Evolutionary conservation across 1,140 invertebrate species (phyloP), one percentile per base, ranked within the genome.

Genomic region (Metopolophium dirhodum): DNA sequence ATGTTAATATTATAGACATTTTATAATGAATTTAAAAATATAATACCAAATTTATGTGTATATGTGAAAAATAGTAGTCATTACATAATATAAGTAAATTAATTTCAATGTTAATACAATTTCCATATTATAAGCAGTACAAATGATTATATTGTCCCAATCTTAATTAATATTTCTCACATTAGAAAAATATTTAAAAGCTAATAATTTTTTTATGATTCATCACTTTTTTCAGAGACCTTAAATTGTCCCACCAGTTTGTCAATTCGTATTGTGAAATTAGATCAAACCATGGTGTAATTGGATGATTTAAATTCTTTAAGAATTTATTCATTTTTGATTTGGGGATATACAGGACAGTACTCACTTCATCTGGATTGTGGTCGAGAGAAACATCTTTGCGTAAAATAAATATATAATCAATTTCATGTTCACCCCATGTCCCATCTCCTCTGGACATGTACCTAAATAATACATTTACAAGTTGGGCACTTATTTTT

Each of bases 371-470:
- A 95, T 99, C 97, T 0, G 96, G 96, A 95, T 99, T 99, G 0
- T 98, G 97, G 85, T 97, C 96, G 0, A 99, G 94, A 22, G 97
- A 96, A 0, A 99, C 96, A 94, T 98, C 97, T 94, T 97, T 97
- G 94, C 98, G 96, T 23, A 98, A 95, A 95, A 99, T 97, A 1
- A 99, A 95, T 45, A 99, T 97, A 95, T 99, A 99, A 95, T 99
- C 99, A 90, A 99, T 98, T 96, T 99, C 99, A 95, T 99, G 98
- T 96, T 99, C 99, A 41, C 98, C 99, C 98, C 98, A 99, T 54
- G 96, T 96, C 14, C 96, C 96, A 94, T 97, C 96, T 3, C 97
- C 97, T 0, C 96, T 95, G 93, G 98, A 97, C 94, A 97, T 96
- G 95, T 99, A 99, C 37, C 91, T 93, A 95, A 95, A 99, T 97